These are phyloP conservation scores for Chironex yamaguchii DNA, from an alignment of 30 jellyfish, hydroid and myxozoan species.

Conservation along the genomic window DNA sequence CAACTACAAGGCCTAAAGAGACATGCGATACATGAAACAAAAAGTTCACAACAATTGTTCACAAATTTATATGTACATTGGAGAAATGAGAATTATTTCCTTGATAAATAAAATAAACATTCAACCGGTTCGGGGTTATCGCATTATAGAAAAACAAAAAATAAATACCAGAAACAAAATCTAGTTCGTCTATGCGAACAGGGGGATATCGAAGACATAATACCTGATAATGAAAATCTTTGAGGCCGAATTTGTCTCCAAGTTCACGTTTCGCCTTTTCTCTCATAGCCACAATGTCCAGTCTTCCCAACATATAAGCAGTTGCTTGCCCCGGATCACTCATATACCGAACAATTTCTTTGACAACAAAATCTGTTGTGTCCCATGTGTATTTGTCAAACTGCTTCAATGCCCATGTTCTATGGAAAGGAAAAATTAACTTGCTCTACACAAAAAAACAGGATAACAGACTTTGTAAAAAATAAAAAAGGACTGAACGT, in stretches of 20 bases:
- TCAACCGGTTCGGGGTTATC: too few species aligned
- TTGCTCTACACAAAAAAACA: too few species aligned
- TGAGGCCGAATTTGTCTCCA: conserved; percentile 71
- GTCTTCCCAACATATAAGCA: conserved; percentile 92
- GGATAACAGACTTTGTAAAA: too few species aligned
- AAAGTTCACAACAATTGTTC: neutral
- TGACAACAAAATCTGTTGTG: conserved; percentile 85
- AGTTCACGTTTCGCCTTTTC: conserved; percentile 79
- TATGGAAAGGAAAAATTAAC: neutral
- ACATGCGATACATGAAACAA: neutral
- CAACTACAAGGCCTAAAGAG: neutral
- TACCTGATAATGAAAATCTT: conserved; percentile 95
- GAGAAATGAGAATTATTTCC: too few species aligned
- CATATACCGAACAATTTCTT: conserved; percentile 92
- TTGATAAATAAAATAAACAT: too few species aligned
- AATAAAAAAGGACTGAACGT: too few species aligned
- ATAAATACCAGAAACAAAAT: too few species aligned
- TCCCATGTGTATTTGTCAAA: conserved; percentile 94
- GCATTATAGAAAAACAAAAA: too few species aligned
- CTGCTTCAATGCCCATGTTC: conserved; percentile 93
- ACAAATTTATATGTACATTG: too few species aligned
- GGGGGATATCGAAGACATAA: too few species aligned
- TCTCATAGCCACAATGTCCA: conserved; percentile 77
- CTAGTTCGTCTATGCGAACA: too few species aligned
- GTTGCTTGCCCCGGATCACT: conserved; percentile 95